Base-by-base conservation (phyloP, 1,140 invertebrate species). In the Anagrus nilaparvatae region DNA sequence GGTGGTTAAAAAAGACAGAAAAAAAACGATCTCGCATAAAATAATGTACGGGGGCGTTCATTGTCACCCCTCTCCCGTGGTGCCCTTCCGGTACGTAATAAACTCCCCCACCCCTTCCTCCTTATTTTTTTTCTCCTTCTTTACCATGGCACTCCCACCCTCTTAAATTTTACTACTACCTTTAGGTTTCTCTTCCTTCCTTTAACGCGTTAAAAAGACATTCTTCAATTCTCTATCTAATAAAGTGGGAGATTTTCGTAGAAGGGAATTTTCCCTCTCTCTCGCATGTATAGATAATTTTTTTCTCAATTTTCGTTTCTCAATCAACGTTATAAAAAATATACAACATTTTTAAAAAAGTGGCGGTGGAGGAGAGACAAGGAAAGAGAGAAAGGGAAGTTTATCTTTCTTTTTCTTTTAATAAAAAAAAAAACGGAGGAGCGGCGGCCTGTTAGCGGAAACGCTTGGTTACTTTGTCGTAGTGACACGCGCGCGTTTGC, bases 401-500 rank as follows among this genome's bases (percentile, higher is more conserved):
- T n/a, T n/a, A n/a, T n/a, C n/a, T n/a, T n/a, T n/a, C n/a, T n/a
- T n/a, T n/a, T n/a, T n/a, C n/a, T n/a, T n/a, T n/a, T n/a, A n/a
- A n/a, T n/a, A n/a, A n/a, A n/a, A n/a, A n/a, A n/a, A n/a, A n/a
- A n/a, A n/a, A n/a, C n/a, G n/a, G n/a, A n/a, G n/a, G 32, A 50
- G 44, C 47, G 43, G 37, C 34, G 43, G 52, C 60, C 52, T 52
- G 45, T 49, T 46, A 63, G 61, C 64, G 63, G 65, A 68, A 68
- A 63, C 65, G 64, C 51, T 47, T 46, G 49, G 57, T 49, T 53
- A 52, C 59, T 52, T 58, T 54, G 61, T 63, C 64, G 60, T 59
- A 67, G 66, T 66, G 64, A 65, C 64, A 66, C 62, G 60, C 66
- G 64, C 59, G n/a, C n/a, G 61, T 58, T 64, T 61, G 59, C 63